Evolutionary conservation across 2,888 invertebrate genomes (phyloP).

Genomic region (Synanthedon formicaeformis): DNA sequence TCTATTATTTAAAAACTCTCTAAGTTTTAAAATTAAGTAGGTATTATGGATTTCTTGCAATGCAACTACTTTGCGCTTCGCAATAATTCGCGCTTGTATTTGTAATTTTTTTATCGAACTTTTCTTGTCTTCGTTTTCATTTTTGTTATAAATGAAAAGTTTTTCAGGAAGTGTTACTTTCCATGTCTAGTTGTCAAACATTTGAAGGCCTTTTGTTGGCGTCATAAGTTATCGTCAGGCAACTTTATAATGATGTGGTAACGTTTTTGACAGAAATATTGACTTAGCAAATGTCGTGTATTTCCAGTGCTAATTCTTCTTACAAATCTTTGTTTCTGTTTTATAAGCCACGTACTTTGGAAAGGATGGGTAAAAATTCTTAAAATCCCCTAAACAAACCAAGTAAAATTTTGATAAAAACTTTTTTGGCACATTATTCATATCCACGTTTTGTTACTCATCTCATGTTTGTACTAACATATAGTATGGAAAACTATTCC

Average conservation of each 20-base stretch:
- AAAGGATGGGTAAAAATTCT: too few species aligned
- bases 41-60: not conserved
- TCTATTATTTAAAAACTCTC: not conserved
- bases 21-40: too few species aligned
- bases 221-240: not conserved
- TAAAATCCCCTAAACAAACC: too few species aligned
- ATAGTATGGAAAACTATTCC: too few species aligned
- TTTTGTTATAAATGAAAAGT: not conserved
- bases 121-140: not conserved
- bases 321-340: too few species aligned
- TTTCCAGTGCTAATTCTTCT: not conserved
- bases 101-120: not conserved
- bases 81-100: not conserved
- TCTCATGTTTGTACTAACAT: too few species aligned
- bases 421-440: too few species aligned
- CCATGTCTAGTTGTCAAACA: not conserved
- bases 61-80: not conserved
- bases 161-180: not conserved
- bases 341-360: too few species aligned
- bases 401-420: too few species aligned
- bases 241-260: not conserved
- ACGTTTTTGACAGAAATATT: not conserved
- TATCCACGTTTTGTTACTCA: too few species aligned
- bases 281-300: not conserved
- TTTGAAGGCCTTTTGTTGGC: conserved; percentile 6